phyloP scores from a whole-genome alignment of 2,113 vertebrate species.

The Malurus elegans region DNA sequence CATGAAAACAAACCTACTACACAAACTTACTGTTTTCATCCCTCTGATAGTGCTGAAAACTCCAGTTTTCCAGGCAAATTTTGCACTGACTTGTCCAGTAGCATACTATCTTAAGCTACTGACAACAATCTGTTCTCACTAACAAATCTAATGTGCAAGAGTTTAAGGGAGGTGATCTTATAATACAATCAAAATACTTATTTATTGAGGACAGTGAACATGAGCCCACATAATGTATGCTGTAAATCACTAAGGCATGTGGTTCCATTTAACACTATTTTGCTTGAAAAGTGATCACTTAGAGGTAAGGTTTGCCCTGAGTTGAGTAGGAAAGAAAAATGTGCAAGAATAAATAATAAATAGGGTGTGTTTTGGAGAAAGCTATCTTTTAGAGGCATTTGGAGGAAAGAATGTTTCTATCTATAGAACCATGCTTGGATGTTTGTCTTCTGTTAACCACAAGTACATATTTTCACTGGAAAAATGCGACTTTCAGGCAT shows the following conservation, averaged over 20 bases:
- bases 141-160: background rate
- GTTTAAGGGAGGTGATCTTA: background rate
- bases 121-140: background rate
- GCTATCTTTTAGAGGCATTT: background rate
- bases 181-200: slow-evolving; percentile 16
- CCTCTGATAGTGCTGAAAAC: background rate
- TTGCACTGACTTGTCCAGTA: background rate
- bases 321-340: slow-evolving; percentile 34
- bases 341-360: slow-evolving; percentile 57
- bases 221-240: background rate
- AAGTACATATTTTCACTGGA: slow-evolving; percentile 35
- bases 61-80: background rate
- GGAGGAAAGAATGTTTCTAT: slow-evolving; percentile 32
- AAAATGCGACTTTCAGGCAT: background rate
- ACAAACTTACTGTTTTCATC: background rate
- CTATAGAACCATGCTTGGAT: slow-evolving; percentile 1
- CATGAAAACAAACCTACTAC: background rate
- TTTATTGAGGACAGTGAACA: slow-evolving; percentile 12
- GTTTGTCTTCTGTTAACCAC: slow-evolving; percentile 37
- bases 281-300: slow-evolving; percentile 49
- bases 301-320: background rate
- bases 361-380: slow-evolving; percentile 25
- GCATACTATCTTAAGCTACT: background rate
- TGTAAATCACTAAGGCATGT: slow-evolving; percentile 1
- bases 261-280: slow-evolving; percentile 57